phyloP scores from a whole-genome alignment of 2,888 invertebrate species.

The Aleiodes testaceus region DNA sequence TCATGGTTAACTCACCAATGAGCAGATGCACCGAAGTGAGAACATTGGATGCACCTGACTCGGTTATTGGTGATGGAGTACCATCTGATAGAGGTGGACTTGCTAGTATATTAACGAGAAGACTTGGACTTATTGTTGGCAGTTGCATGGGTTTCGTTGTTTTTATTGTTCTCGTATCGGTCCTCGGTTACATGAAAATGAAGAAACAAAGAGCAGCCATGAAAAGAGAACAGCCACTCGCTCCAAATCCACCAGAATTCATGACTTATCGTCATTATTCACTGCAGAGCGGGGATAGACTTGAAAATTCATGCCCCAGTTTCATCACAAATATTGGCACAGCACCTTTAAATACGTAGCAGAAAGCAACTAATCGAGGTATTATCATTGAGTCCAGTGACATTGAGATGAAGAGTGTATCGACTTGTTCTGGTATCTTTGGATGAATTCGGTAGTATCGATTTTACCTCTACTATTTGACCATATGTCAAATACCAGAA shows the following conservation, averaged over 20 bases:
- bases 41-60: constrained; percentile 83
- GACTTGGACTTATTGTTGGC: constrained; percentile 89
- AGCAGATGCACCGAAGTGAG: constrained; percentile 86
- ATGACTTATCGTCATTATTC: constrained; percentile 86
- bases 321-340: constrained; percentile 70
- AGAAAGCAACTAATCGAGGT: constrained; percentile 53
- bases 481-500: constrained; percentile 6
- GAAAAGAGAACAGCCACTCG: constrained; percentile 80
- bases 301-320: constrained; percentile 69
- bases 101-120: constrained; percentile 84
- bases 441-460: constrained; percentile 46
- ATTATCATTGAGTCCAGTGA: constrained; percentile 55
- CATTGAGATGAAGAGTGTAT: constrained; percentile 66
- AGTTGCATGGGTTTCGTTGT: constrained; percentile 91
- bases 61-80: constrained; percentile 75
- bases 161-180: constrained; percentile 87
- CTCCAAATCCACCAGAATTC: constrained; percentile 82
- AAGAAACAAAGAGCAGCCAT: constrained; percentile 86
- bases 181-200: constrained; percentile 88
- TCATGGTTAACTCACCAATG: constrained; percentile 81
- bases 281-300: constrained; percentile 78
- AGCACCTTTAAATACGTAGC: constrained; percentile 69
- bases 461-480: neutral
- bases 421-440: constrained; percentile 59
- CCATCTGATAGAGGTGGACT: constrained; percentile 81